Percentiles rank a stretch among this genome's conserved stretches.
phyloP scores from a whole-genome alignment of 2,888 invertebrate species.

The Sycophila texana region DNA sequence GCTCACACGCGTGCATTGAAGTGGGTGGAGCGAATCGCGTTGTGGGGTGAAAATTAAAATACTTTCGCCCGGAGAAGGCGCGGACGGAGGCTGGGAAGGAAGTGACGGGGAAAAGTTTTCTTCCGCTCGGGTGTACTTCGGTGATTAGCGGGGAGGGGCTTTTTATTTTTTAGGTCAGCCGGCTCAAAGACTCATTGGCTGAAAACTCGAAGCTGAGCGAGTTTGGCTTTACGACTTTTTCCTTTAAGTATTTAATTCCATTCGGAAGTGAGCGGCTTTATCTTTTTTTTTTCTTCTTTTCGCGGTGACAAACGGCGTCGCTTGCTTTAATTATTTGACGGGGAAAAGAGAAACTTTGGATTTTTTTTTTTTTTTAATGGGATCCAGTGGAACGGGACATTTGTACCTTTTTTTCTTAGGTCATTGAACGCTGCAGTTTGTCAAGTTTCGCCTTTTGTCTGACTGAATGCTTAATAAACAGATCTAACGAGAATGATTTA shows the following conservation, averaged over 20 bases:
- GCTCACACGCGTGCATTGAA: not conserved
- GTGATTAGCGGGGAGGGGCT: slow-evolving; percentile 32
- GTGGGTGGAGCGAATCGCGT: not conserved
- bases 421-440: too few species aligned
- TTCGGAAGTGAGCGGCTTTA: not conserved
- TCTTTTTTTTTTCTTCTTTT: too few species aligned
- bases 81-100: not conserved
- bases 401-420: too few species aligned
- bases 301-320: too few species aligned
- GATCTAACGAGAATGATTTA: too few species aligned
- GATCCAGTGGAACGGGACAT: too few species aligned
- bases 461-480: too few species aligned
- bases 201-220: slow-evolving; percentile 14
- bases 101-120: slow-evolving; percentile 30
- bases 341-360: too few species aligned
- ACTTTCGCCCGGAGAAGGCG: slow-evolving; percentile 20
- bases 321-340: too few species aligned
- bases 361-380: too few species aligned
- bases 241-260: not conserved
- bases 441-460: too few species aligned
- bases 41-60: slow-evolving; percentile 46
- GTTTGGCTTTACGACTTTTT: not conserved
- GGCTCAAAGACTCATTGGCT: slow-evolving; percentile 18
- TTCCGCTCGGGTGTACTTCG: slow-evolving; percentile 29
- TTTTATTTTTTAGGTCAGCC: slow-evolving; percentile 31